Conservation (phyloP, 1,140 invertebrate species). For the Laupala kohalensis region DNA sequence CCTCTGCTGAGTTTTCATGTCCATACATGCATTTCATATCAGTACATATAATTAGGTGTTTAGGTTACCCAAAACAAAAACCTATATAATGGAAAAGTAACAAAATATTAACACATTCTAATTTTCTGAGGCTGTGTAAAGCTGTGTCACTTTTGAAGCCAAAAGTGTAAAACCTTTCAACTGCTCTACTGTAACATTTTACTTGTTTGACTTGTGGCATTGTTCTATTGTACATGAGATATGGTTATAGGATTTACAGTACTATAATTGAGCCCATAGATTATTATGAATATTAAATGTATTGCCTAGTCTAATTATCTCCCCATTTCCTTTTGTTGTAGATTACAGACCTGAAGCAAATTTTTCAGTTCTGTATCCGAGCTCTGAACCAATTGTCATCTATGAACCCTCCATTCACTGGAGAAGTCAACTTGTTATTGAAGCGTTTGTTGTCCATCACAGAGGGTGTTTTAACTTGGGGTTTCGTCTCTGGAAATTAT, state of each 20-base stretch:
- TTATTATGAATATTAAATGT: background rate
- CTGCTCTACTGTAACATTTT: no score
- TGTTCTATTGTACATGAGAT: no score
- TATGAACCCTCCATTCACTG: constrained; percentile 34
- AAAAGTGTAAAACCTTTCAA: no score
- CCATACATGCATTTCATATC: no score
- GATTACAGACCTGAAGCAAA: constrained; percentile 56
- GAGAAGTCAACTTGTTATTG: constrained; percentile 38
- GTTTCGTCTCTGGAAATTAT: constrained; percentile 48
- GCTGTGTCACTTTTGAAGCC: no score
- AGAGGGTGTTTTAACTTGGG: constrained; percentile 61
- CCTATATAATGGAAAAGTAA: no score
- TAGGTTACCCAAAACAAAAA: no score
- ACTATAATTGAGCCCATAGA: background rate
- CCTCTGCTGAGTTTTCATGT: no score
- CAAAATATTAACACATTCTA: no score
- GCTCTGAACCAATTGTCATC: constrained; percentile 42
- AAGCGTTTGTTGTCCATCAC: constrained; percentile 56
- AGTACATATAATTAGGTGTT: no score
- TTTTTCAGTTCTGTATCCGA: constrained; percentile 55
- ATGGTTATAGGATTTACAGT: background rate
- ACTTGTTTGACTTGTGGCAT: no score
- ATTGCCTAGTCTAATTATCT: background rate
- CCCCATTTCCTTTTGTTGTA: constrained; percentile 20
- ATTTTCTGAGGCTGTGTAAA: no score